Evolutionary conservation across 2,888 invertebrate genomes (phyloP), one percentile per base, ranked within the genome.

Genomic region (Elmis aenea): DNA sequence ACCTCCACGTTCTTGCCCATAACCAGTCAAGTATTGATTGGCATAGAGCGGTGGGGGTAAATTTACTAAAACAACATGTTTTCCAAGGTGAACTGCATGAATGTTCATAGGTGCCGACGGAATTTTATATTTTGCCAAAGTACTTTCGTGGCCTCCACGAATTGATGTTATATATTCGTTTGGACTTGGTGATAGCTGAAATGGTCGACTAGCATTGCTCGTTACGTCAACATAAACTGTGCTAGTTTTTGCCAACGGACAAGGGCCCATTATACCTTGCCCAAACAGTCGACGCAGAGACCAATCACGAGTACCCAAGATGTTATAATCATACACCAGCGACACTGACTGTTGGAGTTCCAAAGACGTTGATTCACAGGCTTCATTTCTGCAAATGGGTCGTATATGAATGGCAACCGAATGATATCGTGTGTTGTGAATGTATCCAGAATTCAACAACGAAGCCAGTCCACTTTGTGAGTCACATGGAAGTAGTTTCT

Each of bases 401-500:
- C 91, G 76, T 18, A 93, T 78, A 69, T 91, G 85, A 22, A 96
- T 72, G 13, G 86, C 85, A 37, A 95, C 70, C 0, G 95, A 94
- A 69, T 95, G 92, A 61, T 91, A 96, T 58, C 88, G 85, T 2
- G 93, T 88, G 59, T 92, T 91, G 63, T 94, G 92, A 35, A 96
- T 83, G 62, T 85, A 81, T 33, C 88, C 85, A 0, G 96, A 89
- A 66, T 93, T 93, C 3, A 97, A 74, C 30, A 97, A 68, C 0
- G 88, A 83, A 9, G 89, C 83, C 51, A 97, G 74, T 2, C 97
- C 97, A 57, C 79, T 77, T 64, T 78, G 84, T n/a, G 86, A 84
- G 66, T 88, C 87, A 69, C 99, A 99, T 0, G 99, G 97, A 26
- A 99, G 67, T 3, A 99, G 71, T 64, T 97, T 99, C 59, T 94